phyloP scores from a whole-genome alignment of 2,888 invertebrate genomes.

The Papilio elwesi region DNA sequence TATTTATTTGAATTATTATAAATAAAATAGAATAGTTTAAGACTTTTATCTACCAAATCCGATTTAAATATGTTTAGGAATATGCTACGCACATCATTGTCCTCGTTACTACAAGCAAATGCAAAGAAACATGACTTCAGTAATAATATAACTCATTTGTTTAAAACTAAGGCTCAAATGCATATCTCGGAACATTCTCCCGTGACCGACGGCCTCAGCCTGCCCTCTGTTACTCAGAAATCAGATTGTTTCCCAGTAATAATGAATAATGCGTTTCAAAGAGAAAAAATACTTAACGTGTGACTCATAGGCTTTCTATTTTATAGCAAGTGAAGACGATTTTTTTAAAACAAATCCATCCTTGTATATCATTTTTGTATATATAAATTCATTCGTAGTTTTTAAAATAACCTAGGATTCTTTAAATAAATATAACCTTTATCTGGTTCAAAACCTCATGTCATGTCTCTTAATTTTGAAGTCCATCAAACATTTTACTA shows the following conservation, averaged over 20 bases:
- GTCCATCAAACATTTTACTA: too few relatives aligned
- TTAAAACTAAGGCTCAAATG: constrained; percentile 53
- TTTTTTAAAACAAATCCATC: constrained; percentile 10
- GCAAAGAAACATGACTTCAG: constrained; percentile 37
- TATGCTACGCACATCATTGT: background rate
- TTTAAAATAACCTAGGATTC: too few relatives aligned
- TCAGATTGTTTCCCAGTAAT: constrained; percentile 66
- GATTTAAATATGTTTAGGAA: too few relatives aligned
- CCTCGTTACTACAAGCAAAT: background rate
- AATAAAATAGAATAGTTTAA: too few relatives aligned
- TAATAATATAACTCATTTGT: constrained; percentile 48
- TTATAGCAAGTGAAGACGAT: constrained; percentile 29
- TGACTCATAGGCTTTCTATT: constrained; percentile 44
- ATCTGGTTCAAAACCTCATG: too few relatives aligned
- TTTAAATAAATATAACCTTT: too few relatives aligned
- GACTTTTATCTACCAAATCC: too few relatives aligned
- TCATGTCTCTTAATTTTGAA: too few relatives aligned
- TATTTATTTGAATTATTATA: too few relatives aligned
- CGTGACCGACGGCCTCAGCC: constrained; percentile 68
- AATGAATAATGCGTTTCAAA: constrained; percentile 56
- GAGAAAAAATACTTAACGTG: constrained; percentile 44
- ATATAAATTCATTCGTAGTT: background rate
- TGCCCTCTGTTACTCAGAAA: constrained; percentile 56
- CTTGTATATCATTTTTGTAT: background rate
- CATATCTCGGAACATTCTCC: constrained; percentile 75